Evolutionary conservation across 2,888 invertebrate species (phyloP).

Genomic region (Conus canariensis): DNA sequence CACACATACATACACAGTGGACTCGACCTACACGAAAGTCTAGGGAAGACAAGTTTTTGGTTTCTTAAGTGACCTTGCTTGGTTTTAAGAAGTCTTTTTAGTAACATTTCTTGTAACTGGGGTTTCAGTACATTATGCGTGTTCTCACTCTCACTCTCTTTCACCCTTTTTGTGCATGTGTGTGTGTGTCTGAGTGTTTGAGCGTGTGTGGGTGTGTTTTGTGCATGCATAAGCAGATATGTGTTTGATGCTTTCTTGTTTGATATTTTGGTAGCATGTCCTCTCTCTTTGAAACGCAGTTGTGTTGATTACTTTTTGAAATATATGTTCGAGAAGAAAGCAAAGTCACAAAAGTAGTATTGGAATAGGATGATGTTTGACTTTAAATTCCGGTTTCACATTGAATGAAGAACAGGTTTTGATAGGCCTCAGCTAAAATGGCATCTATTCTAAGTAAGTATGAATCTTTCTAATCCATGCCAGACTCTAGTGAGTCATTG

Average conservation of each 20-base stretch:
- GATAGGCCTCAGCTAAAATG: neutral
- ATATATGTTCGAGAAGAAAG: neutral
- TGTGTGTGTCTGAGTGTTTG: constrained; percentile 2
- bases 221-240: neutral
- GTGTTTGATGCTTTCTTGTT: neutral
- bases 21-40: too few relatives aligned
- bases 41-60: too few relatives aligned
- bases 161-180: neutral
- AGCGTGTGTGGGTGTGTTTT: neutral
- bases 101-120: too few relatives aligned
- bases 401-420: neutral
- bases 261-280: too few relatives aligned
- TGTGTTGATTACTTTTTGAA: neutral
- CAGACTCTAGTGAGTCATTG: too few relatives aligned
- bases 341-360: neutral
- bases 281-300: too few relatives aligned
- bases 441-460: neutral
- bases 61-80: neutral
- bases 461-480: too few relatives aligned
- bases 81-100: too few relatives aligned
- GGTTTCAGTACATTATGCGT: too few relatives aligned
- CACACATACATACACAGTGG: neutral
- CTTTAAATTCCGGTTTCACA: neutral
- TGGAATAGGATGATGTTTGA: neutral
- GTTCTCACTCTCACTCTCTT: too few relatives aligned